Evolutionary conservation across 2,888 invertebrate species (phyloP).

Genomic region (Deilephila elpenor): DNA sequence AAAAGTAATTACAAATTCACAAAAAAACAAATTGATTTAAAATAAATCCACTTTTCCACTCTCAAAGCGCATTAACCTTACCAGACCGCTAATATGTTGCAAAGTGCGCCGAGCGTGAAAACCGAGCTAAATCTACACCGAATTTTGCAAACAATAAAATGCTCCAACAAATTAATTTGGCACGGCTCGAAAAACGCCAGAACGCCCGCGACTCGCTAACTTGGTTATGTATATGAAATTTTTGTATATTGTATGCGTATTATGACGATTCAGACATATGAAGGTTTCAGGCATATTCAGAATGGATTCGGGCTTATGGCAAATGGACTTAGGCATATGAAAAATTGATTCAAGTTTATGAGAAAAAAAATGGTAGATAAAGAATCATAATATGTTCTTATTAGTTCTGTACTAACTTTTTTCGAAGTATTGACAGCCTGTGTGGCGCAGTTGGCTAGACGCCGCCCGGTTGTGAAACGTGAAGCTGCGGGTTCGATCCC

Average conservation of each 20-base stretch:
- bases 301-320: too few relatives aligned
- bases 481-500: too few relatives aligned
- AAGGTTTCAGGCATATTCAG: too few relatives aligned
- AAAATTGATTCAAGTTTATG: too few relatives aligned
- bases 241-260: neutral
- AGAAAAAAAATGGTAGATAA: too few relatives aligned
- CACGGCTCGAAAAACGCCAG: conserved; percentile 18
- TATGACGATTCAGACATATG: neutral
- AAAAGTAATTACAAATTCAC: neutral
- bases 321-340: too few relatives aligned
- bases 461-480: too few relatives aligned
- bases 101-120: conserved; percentile 9
- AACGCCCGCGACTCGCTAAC: neutral
- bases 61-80: conserved; percentile 9
- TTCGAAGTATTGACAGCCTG: too few relatives aligned
- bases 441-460: too few relatives aligned
- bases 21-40: neutral
- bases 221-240: conserved; percentile 3
- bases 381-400: too few relatives aligned
- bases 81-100: conserved; percentile 10
- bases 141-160: conserved; percentile 24
- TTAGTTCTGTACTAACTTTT: too few relatives aligned
- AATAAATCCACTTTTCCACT: neutral
- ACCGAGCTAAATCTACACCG: conserved; percentile 11
- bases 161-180: conserved; percentile 23